Evolutionary conservation across 2,888 invertebrate genomes (phyloP).

Genomic region (Norana najaformis): DNA sequence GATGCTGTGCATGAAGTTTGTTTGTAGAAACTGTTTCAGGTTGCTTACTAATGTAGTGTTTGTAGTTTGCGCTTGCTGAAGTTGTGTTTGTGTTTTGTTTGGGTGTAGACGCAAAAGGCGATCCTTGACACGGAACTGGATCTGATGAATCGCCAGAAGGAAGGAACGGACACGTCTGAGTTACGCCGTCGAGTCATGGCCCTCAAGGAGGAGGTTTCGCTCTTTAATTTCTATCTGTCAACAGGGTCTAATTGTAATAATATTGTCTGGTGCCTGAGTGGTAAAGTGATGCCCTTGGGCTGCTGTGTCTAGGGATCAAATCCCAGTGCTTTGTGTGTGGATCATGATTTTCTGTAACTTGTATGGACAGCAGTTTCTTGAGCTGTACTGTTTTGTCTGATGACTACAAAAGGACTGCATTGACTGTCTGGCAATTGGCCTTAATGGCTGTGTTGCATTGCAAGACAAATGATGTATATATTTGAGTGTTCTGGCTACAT

Average conservation of each 20-base stretch:
- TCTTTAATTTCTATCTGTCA: not conserved
- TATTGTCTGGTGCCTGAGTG: not conserved
- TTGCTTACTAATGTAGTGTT: no score
- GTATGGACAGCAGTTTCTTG: no score
- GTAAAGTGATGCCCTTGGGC: not conserved
- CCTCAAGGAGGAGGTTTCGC: slow-evolving; percentile 65
- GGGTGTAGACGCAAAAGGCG: slow-evolving; percentile 74
- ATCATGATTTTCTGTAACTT: no score
- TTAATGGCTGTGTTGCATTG: no score
- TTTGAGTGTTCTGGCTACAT: not conserved
- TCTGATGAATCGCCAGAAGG: slow-evolving; percentile 79
- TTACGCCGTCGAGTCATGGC: slow-evolving; percentile 78
- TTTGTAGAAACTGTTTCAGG: no score
- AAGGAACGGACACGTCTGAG: slow-evolving; percentile 83
- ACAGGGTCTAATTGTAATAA: not conserved
- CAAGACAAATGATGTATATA: not conserved
- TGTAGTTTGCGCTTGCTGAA: no score
- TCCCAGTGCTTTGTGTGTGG: no score
- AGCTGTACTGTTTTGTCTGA: no score
- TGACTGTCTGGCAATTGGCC: no score
- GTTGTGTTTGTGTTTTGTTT: slow-evolving; percentile 26
- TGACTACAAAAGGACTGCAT: no score
- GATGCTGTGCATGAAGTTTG: no score
- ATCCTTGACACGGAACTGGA: slow-evolving; percentile 88
- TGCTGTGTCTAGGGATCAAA: no score